Base-by-base conservation (phyloP, 2,113 vertebrate species). In the Thamnophis sirtalis region DNA sequence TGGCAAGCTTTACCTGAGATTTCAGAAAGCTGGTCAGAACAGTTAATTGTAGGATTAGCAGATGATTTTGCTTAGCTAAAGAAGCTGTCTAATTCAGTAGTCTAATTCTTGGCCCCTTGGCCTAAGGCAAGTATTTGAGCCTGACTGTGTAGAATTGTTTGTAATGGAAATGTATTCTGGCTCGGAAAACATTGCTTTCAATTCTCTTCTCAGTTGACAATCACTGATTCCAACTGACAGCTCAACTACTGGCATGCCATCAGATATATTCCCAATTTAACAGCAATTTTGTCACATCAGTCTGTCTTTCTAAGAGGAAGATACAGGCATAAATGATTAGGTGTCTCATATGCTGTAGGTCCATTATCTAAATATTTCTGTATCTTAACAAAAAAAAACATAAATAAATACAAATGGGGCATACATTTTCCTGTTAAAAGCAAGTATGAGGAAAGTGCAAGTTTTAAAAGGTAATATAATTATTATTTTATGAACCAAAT, bases 281-380 rank as follows among this genome's bases (percentile, higher is more conserved):
- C 92, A 91, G 94, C 56, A 92, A 90, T 88, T 17, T 7, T 1
- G 88, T 7, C 0, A 89, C 6, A 9, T 88, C 1, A 56, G 93
- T 86, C 22, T 15, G 50, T 87, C 92, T 84, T 58, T 26, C 48
- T 80, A 28, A 73, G 38, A 60, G 68, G 22, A 90, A 53, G 92
- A 90, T n/a, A 91, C 89, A 92, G 10, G 88, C 51, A 24, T 55
- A 93, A 50, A 88, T n/a, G 58, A 2, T 49, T 11, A 50, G 84
- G 4, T 73, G 11, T 21, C 58, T 9, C 43, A 26, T 10, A 22
- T 92, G 11, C 92, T 92, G 63, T 87, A 50, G 43, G 2, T 43
- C 90, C 88, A 84, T 3, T 21, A 89, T 21, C 92, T 89, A 33
- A 84, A 50, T 90, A 90, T 95, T 92, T 19, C 94, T 91, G 94